Evolutionary conservation across 2,797 vertebrate species (phyloP), one percentile per base, ranked within the genome.

Genomic region (Alosa sapidissima): DNA sequence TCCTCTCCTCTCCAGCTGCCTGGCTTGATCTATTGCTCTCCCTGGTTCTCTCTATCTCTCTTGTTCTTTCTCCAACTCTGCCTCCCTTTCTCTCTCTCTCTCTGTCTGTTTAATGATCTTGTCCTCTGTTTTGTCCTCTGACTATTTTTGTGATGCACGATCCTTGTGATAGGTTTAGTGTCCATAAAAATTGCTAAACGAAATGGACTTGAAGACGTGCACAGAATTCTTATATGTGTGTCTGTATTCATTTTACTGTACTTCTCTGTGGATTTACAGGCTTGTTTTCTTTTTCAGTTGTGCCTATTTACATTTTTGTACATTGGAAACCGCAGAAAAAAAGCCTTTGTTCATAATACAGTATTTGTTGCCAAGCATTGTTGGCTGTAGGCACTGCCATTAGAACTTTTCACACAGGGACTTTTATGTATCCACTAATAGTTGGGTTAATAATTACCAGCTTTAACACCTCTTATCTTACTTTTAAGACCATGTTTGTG

Each of bases 141-240:
- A 78, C 72, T 78, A 78, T 78, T 78, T 47, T 78, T 78, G 72
- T 78, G 72, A 78, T 78, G 72, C 72, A 78, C 72, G 72, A 78
- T 78, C 41, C 72, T 21, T 13, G 72, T 78, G 36, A 45, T 47
- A 45, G 72, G 72, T 78, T 78, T 78, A 78, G 41, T 78, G 72
- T 78, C 72, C 41, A 78, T 78, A 78, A 78, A 78, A 78, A 45
- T 19, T 21, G 72, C 72, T 47, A 78, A 78, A 78, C 47, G 72
- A 78, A 78, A 78, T 45, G 41, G 72, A 47, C 72, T 47, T 47
- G 72, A 47, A 78, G 41, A 78, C 72, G 36, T 78, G 72, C 7
- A 19, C 72, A 2, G 72, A 78, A 78, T 78, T 45, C 6, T 14
- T 8, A 75, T 28, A 14, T 36, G 36, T 45, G 16, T 47, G 72